These are phyloP conservation scores for Erythrocercus mccallii DNA, from an alignment of 2,113 vertebrate species.

Conservation along the genomic window DNA sequence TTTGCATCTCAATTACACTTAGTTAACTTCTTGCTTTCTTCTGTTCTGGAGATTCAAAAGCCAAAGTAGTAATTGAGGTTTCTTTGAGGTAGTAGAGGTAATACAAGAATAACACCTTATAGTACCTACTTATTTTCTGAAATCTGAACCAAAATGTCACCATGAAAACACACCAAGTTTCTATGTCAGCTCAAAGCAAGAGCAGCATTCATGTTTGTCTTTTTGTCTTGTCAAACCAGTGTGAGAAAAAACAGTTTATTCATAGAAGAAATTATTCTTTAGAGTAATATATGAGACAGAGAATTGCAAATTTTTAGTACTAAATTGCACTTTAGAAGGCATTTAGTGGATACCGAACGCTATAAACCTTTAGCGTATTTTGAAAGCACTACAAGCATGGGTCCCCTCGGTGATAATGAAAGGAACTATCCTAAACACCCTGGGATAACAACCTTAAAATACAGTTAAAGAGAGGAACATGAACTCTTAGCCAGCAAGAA, in stretches of 20 bases:
- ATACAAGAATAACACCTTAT: not conserved
- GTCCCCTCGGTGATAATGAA: too few species aligned
- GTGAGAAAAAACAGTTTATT: not conserved
- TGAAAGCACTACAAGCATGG: too few species aligned
- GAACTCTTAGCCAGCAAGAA: too few species aligned
- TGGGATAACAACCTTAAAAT: too few species aligned
- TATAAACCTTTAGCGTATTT: too few species aligned
- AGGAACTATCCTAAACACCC: too few species aligned
- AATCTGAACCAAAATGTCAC: not conserved
- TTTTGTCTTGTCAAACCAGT: not conserved
- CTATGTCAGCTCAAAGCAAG: not conserved
- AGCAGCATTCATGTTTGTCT: accelerated
- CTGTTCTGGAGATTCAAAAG: not conserved
- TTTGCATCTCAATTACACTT: not conserved
- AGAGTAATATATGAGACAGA: not conserved
- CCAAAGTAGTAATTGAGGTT: not conserved
- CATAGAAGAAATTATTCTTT: not conserved
- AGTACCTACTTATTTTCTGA: not conserved
- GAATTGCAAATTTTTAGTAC: too few species aligned
- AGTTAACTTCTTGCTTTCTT: not conserved
- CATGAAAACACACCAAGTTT: not conserved
- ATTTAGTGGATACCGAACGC: too few species aligned
- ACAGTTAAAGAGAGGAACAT: too few species aligned
- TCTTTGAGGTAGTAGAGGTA: not conserved
- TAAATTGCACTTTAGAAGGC: too few species aligned